Evolutionary conservation across 2,888 invertebrate genomes (phyloP), one percentile per base, ranked within the genome.

Genomic region (Cerceris ruficornis): DNA sequence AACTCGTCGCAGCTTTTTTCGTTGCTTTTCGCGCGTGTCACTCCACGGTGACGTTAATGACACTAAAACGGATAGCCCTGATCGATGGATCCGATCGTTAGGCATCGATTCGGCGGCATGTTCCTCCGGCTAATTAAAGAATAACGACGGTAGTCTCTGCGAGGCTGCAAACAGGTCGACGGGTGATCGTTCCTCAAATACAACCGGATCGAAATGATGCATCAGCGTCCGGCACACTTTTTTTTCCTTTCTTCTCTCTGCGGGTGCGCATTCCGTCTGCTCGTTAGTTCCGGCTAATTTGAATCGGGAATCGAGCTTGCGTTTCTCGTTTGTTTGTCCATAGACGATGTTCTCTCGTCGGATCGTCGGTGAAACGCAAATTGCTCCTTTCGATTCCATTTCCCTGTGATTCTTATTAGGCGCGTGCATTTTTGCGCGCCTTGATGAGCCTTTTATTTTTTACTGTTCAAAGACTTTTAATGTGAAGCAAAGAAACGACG

Each of bases 281-380:
- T 82, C 77, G 82, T 82, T 82, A 82, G 80, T 82, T 82, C 80
- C 80, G 80, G 72, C 75, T 82, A 82, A 82, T 82, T 82, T 83
- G 82, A 82, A 82, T 82, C 72, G 67, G 62, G 69, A 71, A 69
- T 7, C 17, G 62, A 8, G 14, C 58, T 50, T 58, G 57, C 46
- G 13, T n/a, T 46, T 55, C 50, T 69, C 64, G 43, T 28, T 59
- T 68, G 64, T 62, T 68, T 39, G 58, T 60, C 69, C 43, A 52
- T 52, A 64, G 39, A 65, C 70, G 58, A 69, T 65, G 71, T 58
- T 59, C 67, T 15, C 60, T 62, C 65, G 54, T 71, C 71, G 65
- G 60, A 49, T 28, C 52, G 8, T 17, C n/a, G 50, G 57, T 52
- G 11, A 57, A 39, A 52, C 58, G 43, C 69, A 50, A 57, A 7